A percentile compares a stretch with the other conserved stretches of the same genome.
Conservation (phyloP, 2,797 vertebrate species). For the Karalla daura region DNA sequence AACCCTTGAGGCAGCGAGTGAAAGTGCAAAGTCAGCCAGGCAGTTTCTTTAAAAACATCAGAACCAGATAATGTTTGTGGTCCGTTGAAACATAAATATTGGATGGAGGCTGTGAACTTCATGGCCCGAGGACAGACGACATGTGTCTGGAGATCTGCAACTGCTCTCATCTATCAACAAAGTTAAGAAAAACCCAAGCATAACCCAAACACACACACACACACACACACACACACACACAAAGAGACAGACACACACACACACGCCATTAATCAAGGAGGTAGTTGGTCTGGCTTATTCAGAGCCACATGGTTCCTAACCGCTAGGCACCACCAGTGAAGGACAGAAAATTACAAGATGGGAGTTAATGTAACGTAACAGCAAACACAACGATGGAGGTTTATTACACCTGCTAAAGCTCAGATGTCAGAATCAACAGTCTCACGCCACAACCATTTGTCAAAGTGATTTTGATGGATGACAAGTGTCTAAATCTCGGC, state of each 20-base stretch:
- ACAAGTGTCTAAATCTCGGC: slow-evolving; percentile 14
- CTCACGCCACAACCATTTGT: slow-evolving; percentile 14
- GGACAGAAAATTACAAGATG: slow-evolving; percentile 9
- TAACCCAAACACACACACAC: slow-evolving; percentile 28
- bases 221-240: slow-evolving; percentile 12
- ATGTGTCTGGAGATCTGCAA: slow-evolving; percentile 42
- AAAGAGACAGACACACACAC: slow-evolving; percentile 21
- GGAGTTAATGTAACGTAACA: slow-evolving; percentile 20
- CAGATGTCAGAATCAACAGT: slow-evolving; percentile 7
- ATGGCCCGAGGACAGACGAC: slow-evolving; percentile 22
- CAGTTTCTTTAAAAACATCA: not conserved
- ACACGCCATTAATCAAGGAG: slow-evolving; percentile 31
- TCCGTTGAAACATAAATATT: slow-evolving; percentile 18
- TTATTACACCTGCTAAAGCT: slow-evolving; percentile 17
- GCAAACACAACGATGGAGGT: slow-evolving; percentile 26
- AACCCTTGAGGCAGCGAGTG: not conserved
- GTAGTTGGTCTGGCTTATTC: slow-evolving; percentile 23
- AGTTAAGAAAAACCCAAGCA: slow-evolving; percentile 24
- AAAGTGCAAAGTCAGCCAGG: too few species aligned
- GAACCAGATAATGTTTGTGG: not conserved
- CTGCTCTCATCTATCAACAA: slow-evolving; percentile 63
- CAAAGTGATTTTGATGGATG: slow-evolving; percentile 39
- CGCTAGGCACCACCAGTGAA: slow-evolving; percentile 20
- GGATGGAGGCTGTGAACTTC: slow-evolving; percentile 19
- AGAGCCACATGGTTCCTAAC: slow-evolving; percentile 39